These are phyloP conservation scores for Bombus fervidus DNA, from an alignment of 1,140 invertebrate genomes.

Conservation along the genomic window DNA sequence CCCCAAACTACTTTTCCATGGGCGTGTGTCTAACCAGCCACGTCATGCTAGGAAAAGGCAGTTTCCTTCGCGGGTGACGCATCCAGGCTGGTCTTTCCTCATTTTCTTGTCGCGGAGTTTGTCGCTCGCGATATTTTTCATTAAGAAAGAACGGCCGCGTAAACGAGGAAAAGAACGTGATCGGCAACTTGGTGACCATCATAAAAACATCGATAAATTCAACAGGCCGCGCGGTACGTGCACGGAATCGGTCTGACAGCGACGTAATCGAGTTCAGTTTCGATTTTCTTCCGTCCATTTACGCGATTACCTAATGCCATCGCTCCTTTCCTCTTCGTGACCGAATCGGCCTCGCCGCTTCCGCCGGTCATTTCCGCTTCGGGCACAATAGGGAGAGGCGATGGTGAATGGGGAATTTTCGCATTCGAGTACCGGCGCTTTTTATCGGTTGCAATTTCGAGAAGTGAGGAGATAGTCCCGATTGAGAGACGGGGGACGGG, in stretches of 20 bases:
- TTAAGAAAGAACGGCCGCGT: background rate
- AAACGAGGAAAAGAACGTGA: background rate
- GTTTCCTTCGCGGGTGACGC: background rate
- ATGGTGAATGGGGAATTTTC: background rate
- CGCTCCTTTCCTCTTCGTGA: background rate
- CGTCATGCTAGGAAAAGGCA: background rate
- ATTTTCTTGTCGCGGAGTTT: no score
- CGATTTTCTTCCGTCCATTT: conserved; percentile 20
- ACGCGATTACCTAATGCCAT: background rate
- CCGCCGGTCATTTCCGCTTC: background rate
- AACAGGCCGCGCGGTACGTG: background rate
- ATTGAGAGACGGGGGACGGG: background rate
- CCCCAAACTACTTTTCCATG: background rate
- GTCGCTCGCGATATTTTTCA: conserved; percentile 2
- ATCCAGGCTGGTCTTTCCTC: no score
- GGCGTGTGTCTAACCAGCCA: background rate
- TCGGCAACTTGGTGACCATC: background rate
- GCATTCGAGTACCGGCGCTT: background rate
- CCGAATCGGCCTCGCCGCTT: background rate
- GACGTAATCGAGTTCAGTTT: background rate
- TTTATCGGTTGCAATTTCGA: background rate
- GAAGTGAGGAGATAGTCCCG: background rate
- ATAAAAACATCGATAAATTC: conserved; percentile 20
- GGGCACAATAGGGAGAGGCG: background rate
- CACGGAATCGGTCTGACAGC: background rate